Conservation (phyloP, 2,888 invertebrate species). For the Drosophila silvestris region DNA sequence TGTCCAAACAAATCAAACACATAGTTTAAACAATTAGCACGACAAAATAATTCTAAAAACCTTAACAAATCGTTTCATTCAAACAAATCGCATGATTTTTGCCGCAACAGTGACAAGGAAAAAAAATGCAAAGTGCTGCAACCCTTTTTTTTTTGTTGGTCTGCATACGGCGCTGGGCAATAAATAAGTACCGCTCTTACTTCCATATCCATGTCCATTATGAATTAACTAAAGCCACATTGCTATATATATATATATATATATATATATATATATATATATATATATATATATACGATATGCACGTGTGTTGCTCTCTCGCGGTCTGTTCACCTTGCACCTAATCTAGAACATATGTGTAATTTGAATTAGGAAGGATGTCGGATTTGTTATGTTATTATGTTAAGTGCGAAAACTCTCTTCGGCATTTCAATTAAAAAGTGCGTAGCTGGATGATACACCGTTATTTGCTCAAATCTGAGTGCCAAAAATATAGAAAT, state of each 20-base stretch:
- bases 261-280: not conserved
- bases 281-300: not conserved
- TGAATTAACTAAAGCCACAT: conserved; percentile 41
- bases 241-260: not conserved
- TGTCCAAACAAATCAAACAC: conserved; percentile 51
- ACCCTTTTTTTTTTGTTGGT: conserved; percentile 48
- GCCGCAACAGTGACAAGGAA: conserved; percentile 9
- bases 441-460: conserved; percentile 39
- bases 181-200: conserved; percentile 49
- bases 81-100: conserved; percentile 31
- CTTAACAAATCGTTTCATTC: conserved; percentile 17
- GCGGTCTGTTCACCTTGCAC: conserved; percentile 7
- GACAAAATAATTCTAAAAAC: conserved; percentile 27
- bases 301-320: conserved; percentile 46
- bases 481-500: conserved; percentile 43
- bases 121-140: conserved; percentile 41
- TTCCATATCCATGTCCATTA: conserved; percentile 35
- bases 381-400: conserved; percentile 8
- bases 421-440: conserved; percentile 32
- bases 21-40: conserved; percentile 59
- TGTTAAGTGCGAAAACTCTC: conserved; percentile 10
- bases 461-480: conserved; percentile 44
- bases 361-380: conserved; percentile 37
- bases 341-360: conserved; percentile 25
- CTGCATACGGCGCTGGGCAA: conserved; percentile 51